Conservation (phyloP, 92 coral and sea anemone genomes). For the Zoanthus gigantus region DNA sequence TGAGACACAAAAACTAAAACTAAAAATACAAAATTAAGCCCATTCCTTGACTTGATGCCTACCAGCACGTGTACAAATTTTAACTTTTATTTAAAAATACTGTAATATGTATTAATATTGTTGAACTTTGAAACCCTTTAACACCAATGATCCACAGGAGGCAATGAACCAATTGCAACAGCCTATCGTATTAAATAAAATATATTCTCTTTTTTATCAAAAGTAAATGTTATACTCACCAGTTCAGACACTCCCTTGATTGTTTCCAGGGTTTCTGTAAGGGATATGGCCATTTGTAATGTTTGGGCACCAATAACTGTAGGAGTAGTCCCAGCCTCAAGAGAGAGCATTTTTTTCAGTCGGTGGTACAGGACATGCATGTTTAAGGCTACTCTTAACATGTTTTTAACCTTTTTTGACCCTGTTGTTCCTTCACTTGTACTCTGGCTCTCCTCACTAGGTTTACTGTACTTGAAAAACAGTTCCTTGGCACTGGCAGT, state of each 20-base stretch:
- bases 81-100: too few relatives aligned
- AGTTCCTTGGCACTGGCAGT: slow-evolving; percentile 60
- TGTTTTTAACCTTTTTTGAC: slow-evolving; percentile 37
- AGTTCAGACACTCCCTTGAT: slow-evolving; percentile 68
- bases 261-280: slow-evolving; percentile 36
- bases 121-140: too few relatives aligned
- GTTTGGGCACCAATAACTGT: background rate
- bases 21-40: too few relatives aligned
- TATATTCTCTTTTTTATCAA: too few relatives aligned
- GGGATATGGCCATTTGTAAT: too few relatives aligned
- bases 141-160: too few relatives aligned
- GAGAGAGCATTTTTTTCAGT: slow-evolving; percentile 37
- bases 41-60: too few relatives aligned
- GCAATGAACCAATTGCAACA: too few relatives aligned
- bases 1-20: too few relatives aligned
- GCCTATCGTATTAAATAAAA: too few relatives aligned
- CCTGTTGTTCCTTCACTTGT: background rate
- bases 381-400: slow-evolving; percentile 25
- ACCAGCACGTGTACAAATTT: too few relatives aligned
- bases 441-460: slow-evolving; percentile 29
- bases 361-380: slow-evolving; percentile 26
- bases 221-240: slow-evolving; percentile 47
- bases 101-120: too few relatives aligned
- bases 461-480: slow-evolving; percentile 66
- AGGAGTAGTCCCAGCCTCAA: background rate